Conservation (phyloP, 2,888 invertebrate genomes). For the Conops quadrifasciatus region DNA sequence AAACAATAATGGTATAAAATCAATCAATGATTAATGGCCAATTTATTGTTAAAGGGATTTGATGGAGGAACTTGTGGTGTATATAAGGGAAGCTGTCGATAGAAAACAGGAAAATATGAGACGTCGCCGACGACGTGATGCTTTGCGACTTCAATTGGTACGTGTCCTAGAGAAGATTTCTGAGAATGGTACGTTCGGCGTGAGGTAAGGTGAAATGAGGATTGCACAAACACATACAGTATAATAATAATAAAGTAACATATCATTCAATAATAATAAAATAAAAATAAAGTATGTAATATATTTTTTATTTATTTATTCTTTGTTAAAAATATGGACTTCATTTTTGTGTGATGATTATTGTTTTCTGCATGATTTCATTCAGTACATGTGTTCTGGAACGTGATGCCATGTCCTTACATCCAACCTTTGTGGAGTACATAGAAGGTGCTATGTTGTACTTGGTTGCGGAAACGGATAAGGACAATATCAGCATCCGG, state of each 20-base stretch:
- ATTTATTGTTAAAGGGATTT: constrained; percentile 75
- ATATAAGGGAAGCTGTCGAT: constrained; percentile 95
- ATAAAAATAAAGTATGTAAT: background rate
- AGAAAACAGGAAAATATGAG: constrained; percentile 97
- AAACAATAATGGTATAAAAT: too few relatives aligned
- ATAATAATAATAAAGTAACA: background rate
- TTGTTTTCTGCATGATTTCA: background rate
- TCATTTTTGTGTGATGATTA: background rate
- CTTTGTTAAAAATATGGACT: constrained; percentile 20
- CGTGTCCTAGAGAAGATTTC: constrained; percentile 92
- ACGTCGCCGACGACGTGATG: constrained; percentile 87
- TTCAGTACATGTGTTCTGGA: constrained; percentile 83
- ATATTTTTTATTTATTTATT: background rate
- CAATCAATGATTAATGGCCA: too few relatives aligned
- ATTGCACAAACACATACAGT: too few relatives aligned
- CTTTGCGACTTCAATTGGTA: constrained; percentile 89
- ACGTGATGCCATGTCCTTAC: constrained; percentile 81
- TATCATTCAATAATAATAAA: too few relatives aligned
- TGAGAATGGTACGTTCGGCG: constrained; percentile 87
- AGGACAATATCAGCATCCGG: constrained; percentile 85
- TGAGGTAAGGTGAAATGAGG: constrained; percentile 67
- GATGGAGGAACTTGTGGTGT: constrained; percentile 92
- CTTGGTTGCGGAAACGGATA: constrained; percentile 92
- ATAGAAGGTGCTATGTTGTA: constrained; percentile 92
- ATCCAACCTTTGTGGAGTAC: constrained; percentile 90